Percentiles rank a stretch among this genome's conserved stretches.
phyloP scores from a whole-genome alignment of 2,888 invertebrate genomes.

The Gryllus longicercus region DNA sequence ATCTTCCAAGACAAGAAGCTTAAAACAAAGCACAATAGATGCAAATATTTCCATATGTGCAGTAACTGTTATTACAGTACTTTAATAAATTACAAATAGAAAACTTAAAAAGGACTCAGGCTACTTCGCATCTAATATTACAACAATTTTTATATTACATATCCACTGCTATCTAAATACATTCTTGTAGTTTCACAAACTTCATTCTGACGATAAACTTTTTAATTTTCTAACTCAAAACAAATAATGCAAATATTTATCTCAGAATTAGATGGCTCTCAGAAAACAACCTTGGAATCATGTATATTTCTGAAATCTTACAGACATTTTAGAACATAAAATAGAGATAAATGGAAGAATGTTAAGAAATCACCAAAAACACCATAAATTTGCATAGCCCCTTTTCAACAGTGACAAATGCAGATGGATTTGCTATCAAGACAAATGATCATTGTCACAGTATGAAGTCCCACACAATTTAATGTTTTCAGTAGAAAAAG shows the following conservation, averaged over 20 bases:
- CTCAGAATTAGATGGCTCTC: not conserved
- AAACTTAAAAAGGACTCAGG: slow-evolving; percentile 17
- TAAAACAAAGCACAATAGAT: slow-evolving; percentile 8
- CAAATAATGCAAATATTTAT: not conserved
- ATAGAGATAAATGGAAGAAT: slow-evolving; percentile 26
- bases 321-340: not conserved
- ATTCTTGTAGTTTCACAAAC: not conserved
- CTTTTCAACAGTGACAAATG: slow-evolving; percentile 24
- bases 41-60: not conserved
- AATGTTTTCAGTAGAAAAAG: slow-evolving; percentile 28
- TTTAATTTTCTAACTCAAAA: not conserved
- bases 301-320: not conserved
- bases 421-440: slow-evolving; percentile 27
- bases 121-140: slow-evolving; percentile 6
- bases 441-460: slow-evolving; percentile 25
- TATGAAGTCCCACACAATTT: slow-evolving; percentile 24
- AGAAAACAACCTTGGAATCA: not conserved
- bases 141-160: slow-evolving; percentile 2
- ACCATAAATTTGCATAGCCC: slow-evolving; percentile 23
- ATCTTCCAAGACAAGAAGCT: not conserved
- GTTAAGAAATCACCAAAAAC: slow-evolving; percentile 28
- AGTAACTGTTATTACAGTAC: not conserved
- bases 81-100: not conserved
- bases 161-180: not conserved
- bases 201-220: not conserved